Conservation (phyloP, 1,140 invertebrate species). For the Drosophila orosa region DNA sequence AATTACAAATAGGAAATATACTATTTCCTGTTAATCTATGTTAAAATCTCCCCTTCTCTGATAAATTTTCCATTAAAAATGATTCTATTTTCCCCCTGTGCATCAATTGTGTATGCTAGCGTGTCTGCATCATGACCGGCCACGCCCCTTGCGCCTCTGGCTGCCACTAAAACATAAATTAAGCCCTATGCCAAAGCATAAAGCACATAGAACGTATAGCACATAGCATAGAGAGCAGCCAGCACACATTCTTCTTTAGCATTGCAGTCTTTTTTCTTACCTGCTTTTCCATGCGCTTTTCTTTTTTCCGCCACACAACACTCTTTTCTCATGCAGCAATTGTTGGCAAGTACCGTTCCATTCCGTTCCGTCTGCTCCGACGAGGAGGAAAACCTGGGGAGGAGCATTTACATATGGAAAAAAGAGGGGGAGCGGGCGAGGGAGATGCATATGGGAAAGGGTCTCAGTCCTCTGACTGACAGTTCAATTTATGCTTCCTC, state of each 20-base stretch:
- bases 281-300: conserved; percentile 42
- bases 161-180: conserved; percentile 60
- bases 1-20: too few species aligned
- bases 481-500: conserved; percentile 82
- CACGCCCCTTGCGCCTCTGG: conserved; percentile 52
- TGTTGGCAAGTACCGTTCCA: conserved; percentile 76
- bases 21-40: too few species aligned
- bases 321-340: conserved; percentile 76
- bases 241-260: conserved; percentile 42
- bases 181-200: conserved; percentile 49
- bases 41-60: background rate
- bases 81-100: background rate
- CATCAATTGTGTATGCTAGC: conserved; percentile 36
- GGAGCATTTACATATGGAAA: conserved; percentile 49
- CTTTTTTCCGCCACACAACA: conserved; percentile 68
- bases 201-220: conserved; percentile 21
- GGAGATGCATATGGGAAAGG: conserved; percentile 3
- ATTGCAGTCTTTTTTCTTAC: conserved; percentile 22
- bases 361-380: conserved; percentile 44
- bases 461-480: conserved; percentile 58
- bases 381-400: conserved; percentile 10
- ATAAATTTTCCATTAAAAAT: background rate
- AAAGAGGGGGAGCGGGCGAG: background rate
- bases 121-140: conserved; percentile 43
- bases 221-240: conserved; percentile 32